Conservation (phyloP, 2,888 invertebrate genomes). For the Odiellus spinosus region DNA sequence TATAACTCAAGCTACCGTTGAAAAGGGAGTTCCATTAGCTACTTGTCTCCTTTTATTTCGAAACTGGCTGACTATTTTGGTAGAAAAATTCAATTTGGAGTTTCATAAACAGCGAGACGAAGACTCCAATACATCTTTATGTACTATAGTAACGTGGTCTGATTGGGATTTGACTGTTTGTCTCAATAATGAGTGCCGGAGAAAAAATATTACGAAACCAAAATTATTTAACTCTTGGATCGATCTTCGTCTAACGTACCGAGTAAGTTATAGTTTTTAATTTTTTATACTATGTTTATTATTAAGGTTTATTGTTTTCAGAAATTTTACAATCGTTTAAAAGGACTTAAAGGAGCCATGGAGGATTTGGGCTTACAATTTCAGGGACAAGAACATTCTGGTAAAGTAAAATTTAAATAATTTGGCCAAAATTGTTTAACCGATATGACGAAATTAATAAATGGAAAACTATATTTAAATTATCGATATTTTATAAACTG, state of each 20-base stretch:
- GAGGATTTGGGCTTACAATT: conserved; percentile 40
- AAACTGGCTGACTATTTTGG: conserved; percentile 32
- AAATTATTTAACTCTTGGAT: conserved; percentile 42
- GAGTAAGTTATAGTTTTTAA: conserved; percentile 20
- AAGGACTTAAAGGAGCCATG: conserved; percentile 40
- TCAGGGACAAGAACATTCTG: conserved; percentile 42
- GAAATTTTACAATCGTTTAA: conserved; percentile 39
- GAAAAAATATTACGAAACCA: conserved; percentile 40
- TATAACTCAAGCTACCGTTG: conserved; percentile 40
- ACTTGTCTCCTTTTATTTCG: conserved; percentile 38
- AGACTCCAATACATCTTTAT: conserved; percentile 30
- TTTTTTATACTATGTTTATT: background rate
- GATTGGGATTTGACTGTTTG: conserved; percentile 47
- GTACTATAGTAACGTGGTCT: conserved; percentile 39
- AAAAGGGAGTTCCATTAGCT: conserved; percentile 36
- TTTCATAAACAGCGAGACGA: background rate
- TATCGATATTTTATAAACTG: no score
- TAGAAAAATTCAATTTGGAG: conserved; percentile 10
- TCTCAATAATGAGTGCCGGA: conserved; percentile 39
- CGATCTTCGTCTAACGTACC: conserved; percentile 40
- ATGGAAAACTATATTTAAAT: no score
- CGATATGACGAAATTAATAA: no score
- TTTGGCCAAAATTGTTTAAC: no score
- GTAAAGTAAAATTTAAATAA: conserved; percentile 17
- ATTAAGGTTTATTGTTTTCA: conserved; percentile 22